Percentiles rank a stretch among this genome's conserved stretches.
phyloP scores from a whole-genome alignment of 1,140 invertebrate species.

The Heliconius hewitsoni region DNA sequence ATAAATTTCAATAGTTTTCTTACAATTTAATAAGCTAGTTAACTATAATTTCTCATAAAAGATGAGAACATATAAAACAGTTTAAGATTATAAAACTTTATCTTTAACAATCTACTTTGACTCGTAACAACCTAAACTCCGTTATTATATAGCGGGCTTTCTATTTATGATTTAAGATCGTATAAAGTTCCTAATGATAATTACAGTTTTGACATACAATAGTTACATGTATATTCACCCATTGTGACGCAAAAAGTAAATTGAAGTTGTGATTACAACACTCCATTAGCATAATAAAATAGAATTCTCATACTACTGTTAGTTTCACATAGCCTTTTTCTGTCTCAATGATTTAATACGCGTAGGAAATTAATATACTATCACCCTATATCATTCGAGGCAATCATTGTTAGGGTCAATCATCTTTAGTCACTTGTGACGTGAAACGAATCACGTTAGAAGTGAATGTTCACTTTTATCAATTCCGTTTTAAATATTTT shows the following conservation, averaged over 20 bases:
- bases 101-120: constrained; percentile 45
- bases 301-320: constrained; percentile 42
- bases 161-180: constrained; percentile 43
- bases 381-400: constrained; percentile 22
- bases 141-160: constrained; percentile 42
- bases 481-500: neutral
- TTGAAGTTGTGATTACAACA: constrained; percentile 63
- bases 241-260: constrained; percentile 69
- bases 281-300: constrained; percentile 53
- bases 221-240: constrained; percentile 45
- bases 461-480: neutral
- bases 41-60: neutral
- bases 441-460: too few relatives aligned
- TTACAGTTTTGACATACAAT: constrained; percentile 63
- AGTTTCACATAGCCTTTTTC: constrained; percentile 36
- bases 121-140: constrained; percentile 36
- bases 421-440: neutral
- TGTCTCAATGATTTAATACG: constrained; percentile 48
- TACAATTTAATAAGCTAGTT: neutral
- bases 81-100: constrained; percentile 31
- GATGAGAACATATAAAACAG: neutral
- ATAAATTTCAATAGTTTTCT: neutral
- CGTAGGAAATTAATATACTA: constrained; percentile 42
- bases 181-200: constrained; percentile 46
- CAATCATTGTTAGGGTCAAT: neutral